phyloP scores from a whole-genome alignment of 2,888 invertebrate species.

The Coenonympha glycerion region DNA sequence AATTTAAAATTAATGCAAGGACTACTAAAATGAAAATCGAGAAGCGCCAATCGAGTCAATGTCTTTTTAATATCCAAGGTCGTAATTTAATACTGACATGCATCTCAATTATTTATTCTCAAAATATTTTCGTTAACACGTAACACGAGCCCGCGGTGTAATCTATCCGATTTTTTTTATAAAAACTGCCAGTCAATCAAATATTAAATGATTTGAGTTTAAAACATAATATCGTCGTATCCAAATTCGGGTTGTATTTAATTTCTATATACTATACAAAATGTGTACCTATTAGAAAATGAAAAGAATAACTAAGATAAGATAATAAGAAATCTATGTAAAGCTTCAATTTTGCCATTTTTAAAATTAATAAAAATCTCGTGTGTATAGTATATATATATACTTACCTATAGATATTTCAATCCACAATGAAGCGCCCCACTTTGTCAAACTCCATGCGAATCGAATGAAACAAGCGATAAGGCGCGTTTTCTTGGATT shows the following conservation, averaged over 20 bases:
- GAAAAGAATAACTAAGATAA: not conserved
- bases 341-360: too few relatives aligned
- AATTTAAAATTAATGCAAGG: not conserved
- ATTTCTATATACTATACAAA: not conserved
- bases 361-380: too few relatives aligned
- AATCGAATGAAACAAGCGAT: too few relatives aligned
- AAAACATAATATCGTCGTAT: conserved; percentile 6
- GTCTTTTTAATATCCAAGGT: not conserved
- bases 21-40: not conserved
- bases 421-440: too few relatives aligned
- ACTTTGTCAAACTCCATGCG: too few relatives aligned
- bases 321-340: too few relatives aligned
- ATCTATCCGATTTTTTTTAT: conserved; percentile 17
- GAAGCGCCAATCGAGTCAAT: not conserved
- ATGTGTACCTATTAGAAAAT: not conserved
- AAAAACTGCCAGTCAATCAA: conserved; percentile 24
- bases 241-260: not conserved
- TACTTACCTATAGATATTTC: too few relatives aligned
- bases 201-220: conserved; percentile 16
- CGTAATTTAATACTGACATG: conserved; percentile 11
- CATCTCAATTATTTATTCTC: conserved; percentile 11
- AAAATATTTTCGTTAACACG: conserved; percentile 17
- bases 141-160: conserved; percentile 16
- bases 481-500: too few relatives aligned
- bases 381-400: too few relatives aligned